These are phyloP conservation scores for Formica exsecta DNA, from an alignment of 1,140 invertebrate genomes.

Conservation along the genomic window DNA sequence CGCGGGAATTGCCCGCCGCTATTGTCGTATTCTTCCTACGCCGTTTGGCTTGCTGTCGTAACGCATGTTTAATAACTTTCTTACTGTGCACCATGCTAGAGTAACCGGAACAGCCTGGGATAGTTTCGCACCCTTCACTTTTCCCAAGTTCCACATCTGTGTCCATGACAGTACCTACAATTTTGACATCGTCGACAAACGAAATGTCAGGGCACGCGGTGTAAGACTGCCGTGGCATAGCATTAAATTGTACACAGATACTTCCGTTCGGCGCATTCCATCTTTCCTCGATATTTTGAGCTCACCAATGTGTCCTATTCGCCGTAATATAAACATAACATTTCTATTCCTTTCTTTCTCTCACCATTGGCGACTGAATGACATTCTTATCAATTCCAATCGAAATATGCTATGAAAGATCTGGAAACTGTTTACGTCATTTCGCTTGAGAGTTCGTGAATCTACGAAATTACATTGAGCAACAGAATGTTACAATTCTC, in stretches of 20 bases:
- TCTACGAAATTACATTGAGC: slow-evolving; percentile 5
- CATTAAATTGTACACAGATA: background rate
- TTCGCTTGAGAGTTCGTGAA: background rate
- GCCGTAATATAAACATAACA: slow-evolving; percentile 70
- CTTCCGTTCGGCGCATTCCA: slow-evolving; percentile 51
- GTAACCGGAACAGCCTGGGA: slow-evolving; percentile 81
- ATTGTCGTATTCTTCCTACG: slow-evolving; percentile 92
- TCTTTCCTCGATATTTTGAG: slow-evolving; percentile 6
- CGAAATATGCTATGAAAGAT: slow-evolving; percentile 5
- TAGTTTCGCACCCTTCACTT: slow-evolving; percentile 81
- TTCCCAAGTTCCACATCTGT: slow-evolving; percentile 77
- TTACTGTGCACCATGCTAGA: slow-evolving; percentile 86
- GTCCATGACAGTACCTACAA: slow-evolving; percentile 74
- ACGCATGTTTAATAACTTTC: slow-evolving; percentile 90
- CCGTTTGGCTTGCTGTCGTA: slow-evolving; percentile 92
- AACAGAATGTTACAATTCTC: slow-evolving; percentile 12
- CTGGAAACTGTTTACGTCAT: slow-evolving; percentile 37
- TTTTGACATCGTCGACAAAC: slow-evolving; percentile 56
- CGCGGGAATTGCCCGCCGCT: slow-evolving; percentile 89
- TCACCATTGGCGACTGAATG: slow-evolving; percentile 54
- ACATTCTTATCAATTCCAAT: slow-evolving; percentile 57
- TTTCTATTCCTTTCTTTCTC: background rate
- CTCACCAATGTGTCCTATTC: background rate
- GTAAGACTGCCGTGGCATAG: slow-evolving; percentile 51
- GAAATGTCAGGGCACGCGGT: slow-evolving; percentile 50